Evolutionary conservation across 92 coral and sea anemone species (phyloP), one percentile per base, ranked within the genome.

Genomic region (Zoanthus sociatus): DNA sequence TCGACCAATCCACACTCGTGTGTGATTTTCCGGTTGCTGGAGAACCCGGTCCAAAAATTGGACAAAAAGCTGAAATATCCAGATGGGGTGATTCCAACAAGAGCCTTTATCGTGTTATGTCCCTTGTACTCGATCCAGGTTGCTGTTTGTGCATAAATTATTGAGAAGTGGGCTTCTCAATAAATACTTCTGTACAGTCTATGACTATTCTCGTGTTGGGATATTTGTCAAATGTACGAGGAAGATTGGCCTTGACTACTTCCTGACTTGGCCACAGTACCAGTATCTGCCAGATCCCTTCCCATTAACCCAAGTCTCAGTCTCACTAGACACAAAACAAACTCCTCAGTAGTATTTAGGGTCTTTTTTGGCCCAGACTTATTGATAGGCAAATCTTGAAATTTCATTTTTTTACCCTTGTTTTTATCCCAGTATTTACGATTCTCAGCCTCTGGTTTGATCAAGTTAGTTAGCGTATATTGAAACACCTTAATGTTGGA

Each of bases 41-140:
- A 44, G 66, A 51, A 71, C 12, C 96, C 96, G 74, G 87, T 83
- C 86, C 87, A 93, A 73, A 93, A 89, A 50, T 89, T 76, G 12
- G 93, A 93, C 61, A 93, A n/a, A 68, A 93, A 93, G 60, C 81
- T 91, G 73, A 93, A 91, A 32, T 79, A 82, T n/a, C 94, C 92
- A 26, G 90, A 71, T 32, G 96, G 94, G 32, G 90, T 71, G 12
- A 93, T 93, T 42, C 95, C 92, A 32, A 93, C 94, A 5, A 93
- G 82, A 13, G 90, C 73, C 73, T 91, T 93, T 2, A 93, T 88
- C 5, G 96, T 90, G 69, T 91, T 88, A 42, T 91, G 96, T 30
- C 75, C 87, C 71, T 88, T 90, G 74, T 90, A 90, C 21, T 90
- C 91, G 50, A 83, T 91, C 92, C 91, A 91, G 0, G 88, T 89